Evolutionary conservation across 1,140 invertebrate genomes (phyloP).

Genomic region (Anoplophora glabripennis): DNA sequence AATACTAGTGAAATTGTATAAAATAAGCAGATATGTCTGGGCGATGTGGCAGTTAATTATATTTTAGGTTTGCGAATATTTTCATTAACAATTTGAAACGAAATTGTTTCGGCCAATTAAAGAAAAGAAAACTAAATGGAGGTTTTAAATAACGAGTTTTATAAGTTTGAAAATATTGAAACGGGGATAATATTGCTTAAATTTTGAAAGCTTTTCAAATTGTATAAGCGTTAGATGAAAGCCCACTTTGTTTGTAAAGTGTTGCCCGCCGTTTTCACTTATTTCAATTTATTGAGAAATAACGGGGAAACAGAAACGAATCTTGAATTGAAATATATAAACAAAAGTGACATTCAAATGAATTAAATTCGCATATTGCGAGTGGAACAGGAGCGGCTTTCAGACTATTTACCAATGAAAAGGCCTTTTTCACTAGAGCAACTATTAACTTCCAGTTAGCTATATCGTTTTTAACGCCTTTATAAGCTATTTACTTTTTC

Average conservation of each 20-base stretch:
- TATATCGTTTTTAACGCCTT: too few relatives aligned
- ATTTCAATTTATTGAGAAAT: background rate
- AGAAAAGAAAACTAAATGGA: slow-evolving; percentile 3
- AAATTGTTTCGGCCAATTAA: background rate
- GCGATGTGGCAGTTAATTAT: too few relatives aligned
- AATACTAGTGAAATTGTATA: too few relatives aligned
- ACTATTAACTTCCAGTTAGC: too few relatives aligned
- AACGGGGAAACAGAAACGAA: background rate
- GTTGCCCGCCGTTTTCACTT: slow-evolving; percentile 2
- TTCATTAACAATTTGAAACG: too few relatives aligned
- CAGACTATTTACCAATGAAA: too few relatives aligned
- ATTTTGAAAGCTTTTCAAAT: slow-evolving; percentile 10
- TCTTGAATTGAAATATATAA: background rate
- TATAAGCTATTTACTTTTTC: too few relatives aligned
- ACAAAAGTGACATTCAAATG: background rate
- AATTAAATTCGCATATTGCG: background rate
- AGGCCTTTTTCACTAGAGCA: too few relatives aligned
- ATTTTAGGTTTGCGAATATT: too few relatives aligned
- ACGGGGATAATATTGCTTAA: slow-evolving; percentile 4
- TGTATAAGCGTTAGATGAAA: slow-evolving; percentile 5
- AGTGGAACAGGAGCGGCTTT: too few relatives aligned
- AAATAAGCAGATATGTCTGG: too few relatives aligned
- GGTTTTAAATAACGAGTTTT: slow-evolving; percentile 9
- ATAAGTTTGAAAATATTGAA: background rate
- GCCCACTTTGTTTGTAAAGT: slow-evolving; percentile 9